Conservation (phyloP, 2,113 vertebrate genomes). For the Camelus dromedarius region DNA sequence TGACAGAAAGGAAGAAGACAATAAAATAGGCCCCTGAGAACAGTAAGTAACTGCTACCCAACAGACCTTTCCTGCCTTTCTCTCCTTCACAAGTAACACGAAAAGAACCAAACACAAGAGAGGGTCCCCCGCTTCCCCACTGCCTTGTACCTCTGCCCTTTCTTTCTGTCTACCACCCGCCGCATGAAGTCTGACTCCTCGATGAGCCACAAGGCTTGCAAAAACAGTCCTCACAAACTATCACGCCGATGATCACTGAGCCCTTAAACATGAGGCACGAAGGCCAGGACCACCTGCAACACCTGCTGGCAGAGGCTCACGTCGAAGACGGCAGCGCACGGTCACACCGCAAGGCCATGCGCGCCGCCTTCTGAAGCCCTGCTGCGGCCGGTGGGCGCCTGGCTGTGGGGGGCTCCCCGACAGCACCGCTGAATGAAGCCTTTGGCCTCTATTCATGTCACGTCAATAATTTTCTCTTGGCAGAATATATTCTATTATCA, state of each 20-base stretch:
- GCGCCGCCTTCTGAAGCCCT: background rate
- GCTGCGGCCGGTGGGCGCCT: background rate
- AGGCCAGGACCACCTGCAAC: background rate
- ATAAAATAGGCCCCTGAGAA: background rate
- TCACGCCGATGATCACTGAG: background rate
- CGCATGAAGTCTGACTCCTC: background rate
- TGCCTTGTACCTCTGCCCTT: background rate
- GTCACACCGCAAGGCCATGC: background rate
- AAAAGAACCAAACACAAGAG: background rate
- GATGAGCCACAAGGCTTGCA: background rate
- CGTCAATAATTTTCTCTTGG: background rate
- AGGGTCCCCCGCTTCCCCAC: background rate
- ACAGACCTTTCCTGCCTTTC: background rate
- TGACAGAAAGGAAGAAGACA: background rate
- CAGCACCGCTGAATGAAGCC: background rate
- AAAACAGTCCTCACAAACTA: slow-evolving; percentile 37
- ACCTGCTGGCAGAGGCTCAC: background rate
- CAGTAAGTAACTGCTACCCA: background rate
- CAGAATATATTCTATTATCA: background rate
- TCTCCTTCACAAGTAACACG: background rate
- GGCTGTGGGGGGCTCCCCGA: background rate
- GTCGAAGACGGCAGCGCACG: background rate
- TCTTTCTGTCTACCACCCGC: background rate
- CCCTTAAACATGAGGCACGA: background rate
- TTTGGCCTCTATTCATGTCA: background rate